Percentiles rank a stretch among this genome's conserved stretches.
Evolutionary conservation across 1,140 invertebrate species (phyloP).

Genomic region (Drosophila ercepeae): DNA sequence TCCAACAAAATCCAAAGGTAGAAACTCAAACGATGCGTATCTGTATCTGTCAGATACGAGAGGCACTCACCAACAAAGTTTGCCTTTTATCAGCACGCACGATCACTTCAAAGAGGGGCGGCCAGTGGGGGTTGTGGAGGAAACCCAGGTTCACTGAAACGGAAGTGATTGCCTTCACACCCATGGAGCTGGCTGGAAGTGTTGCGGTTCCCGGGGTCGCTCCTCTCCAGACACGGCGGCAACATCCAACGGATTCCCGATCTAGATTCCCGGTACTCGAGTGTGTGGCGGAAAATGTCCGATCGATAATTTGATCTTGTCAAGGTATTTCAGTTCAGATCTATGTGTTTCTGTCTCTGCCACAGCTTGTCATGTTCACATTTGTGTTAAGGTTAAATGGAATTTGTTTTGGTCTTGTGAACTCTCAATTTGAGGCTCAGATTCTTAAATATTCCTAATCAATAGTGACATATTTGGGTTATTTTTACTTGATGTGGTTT

Average conservation of each 20-base stretch:
- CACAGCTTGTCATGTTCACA: slow-evolving; percentile 59
- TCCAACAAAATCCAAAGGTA: slow-evolving; percentile 46
- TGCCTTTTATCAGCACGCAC: slow-evolving; percentile 77
- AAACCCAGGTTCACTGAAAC: slow-evolving; percentile 53
- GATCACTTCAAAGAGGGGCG: slow-evolving; percentile 70
- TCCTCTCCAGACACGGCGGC: slow-evolving; percentile 44
- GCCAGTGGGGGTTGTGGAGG: neutral
- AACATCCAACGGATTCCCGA: slow-evolving; percentile 49
- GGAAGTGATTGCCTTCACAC: slow-evolving; percentile 80
- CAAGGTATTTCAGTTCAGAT: slow-evolving; percentile 47
- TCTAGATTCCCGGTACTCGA: slow-evolving; percentile 28
- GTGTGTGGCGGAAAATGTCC: slow-evolving; percentile 33
- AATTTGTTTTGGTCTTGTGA: slow-evolving; percentile 46
- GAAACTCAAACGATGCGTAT: slow-evolving; percentile 42
- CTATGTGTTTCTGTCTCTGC: slow-evolving; percentile 29
- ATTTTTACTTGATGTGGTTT: slow-evolving; percentile 5
- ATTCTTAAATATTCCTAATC: slow-evolving; percentile 46
- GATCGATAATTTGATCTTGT: slow-evolving; percentile 69
- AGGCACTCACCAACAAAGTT: slow-evolving; percentile 26
- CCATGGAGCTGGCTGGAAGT: slow-evolving; percentile 37
- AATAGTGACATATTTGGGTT: slow-evolving; percentile 39
- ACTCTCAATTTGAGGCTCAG: slow-evolving; percentile 8
- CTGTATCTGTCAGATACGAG: slow-evolving; percentile 57
- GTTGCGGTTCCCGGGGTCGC: slow-evolving; percentile 43
- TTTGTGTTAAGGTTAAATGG: slow-evolving; percentile 63